Base-by-base conservation (phyloP, 2,113 vertebrate genomes). In the Taurulus bubalis region DNA sequence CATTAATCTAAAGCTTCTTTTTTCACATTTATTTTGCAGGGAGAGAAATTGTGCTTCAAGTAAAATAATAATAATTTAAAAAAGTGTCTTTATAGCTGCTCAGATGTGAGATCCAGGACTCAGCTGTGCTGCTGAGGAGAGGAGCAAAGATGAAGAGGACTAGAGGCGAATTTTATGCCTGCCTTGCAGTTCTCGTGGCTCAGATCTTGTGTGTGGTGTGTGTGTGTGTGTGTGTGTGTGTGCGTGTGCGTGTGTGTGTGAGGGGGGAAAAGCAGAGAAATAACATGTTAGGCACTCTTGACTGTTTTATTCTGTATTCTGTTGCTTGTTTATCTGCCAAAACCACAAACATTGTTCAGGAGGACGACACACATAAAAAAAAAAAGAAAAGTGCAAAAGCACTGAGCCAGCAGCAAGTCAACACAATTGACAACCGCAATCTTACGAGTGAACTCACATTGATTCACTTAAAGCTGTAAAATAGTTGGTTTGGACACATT, bases 141-240 rank as follows among this genome's bases (percentile, higher is more conserved):
- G 24, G 49, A 51, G 63, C 20, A 14, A 82, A 85, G 77, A 91
- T 87, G 86, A 89, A 89, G 79, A 90, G 60, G 68, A 88, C 82
- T 78, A 75, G 81, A 80, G 88, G 89, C 82, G 26, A 24, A 51
- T 74, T 67, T 85, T 88, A 72, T 92, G 92, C 88, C 76, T 71
- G 77, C 79, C 82, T 91, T 90, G 91, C 90, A 91, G 73, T 90
- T 92, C 72, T 85, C 60, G 72, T 63, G 71, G 63, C 42, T 87
- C 71, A 86, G 84, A 87, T 85, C 77, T 84, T 86, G 58, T 34
- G 30, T 51, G 58, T 87, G 85, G 47, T 79, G 67, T 51, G 68
- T 74, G 75, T 79, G 40, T 78, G 68, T 65, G 71, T 64, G 24
- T 75, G 38, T 71, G 80, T 22, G 32, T 62, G 55, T 18, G 75